Conservation (phyloP, 2,888 invertebrate species). For the Stenolophus ochropezus region DNA sequence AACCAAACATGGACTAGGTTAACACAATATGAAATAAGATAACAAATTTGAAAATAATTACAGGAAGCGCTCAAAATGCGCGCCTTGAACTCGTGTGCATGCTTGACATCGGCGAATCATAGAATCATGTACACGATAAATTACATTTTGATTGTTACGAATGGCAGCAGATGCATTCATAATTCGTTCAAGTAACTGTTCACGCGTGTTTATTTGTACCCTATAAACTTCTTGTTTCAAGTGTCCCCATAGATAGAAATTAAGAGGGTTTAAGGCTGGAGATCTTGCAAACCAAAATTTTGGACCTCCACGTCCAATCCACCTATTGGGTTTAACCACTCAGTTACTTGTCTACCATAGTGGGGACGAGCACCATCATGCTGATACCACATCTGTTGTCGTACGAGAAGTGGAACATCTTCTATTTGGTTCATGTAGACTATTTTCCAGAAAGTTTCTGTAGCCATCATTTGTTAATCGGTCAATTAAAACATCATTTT, state of each 20-base stretch:
- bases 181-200: no score
- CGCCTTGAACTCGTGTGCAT: no score
- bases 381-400: neutral
- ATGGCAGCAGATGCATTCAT: no score
- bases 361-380: neutral
- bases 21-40: no score
- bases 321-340: neutral
- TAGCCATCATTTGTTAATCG: neutral
- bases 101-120: neutral
- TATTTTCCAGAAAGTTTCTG: no score
- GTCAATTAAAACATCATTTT: neutral
- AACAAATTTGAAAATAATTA: neutral
- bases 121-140: neutral
- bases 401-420: no score
- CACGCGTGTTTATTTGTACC: no score
- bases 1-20: neutral
- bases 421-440: no score
- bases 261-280: neutral
- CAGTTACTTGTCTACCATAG: neutral
- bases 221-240: neutral
- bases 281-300: neutral
- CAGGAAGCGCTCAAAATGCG: no score
- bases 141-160: no score
- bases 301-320: neutral
- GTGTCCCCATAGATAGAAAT: no score